Percentiles rank a stretch among this genome's conserved stretches.
Conservation (phyloP, 2,888 invertebrate species). For the Anoplius nigerrimus region DNA sequence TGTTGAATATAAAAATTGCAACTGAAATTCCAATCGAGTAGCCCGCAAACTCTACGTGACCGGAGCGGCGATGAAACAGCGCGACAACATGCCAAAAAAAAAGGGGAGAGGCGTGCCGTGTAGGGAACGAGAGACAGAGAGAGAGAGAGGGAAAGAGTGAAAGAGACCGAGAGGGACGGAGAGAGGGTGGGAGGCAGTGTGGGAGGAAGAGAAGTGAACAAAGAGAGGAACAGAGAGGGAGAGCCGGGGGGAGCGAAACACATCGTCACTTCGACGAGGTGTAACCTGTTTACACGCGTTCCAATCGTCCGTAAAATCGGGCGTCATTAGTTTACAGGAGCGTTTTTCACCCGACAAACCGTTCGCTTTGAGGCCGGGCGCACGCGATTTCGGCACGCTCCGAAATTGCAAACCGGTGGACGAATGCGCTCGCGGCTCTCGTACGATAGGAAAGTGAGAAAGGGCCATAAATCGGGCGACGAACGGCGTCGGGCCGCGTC, state of each 20-base stretch:
- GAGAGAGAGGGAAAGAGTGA: neutral
- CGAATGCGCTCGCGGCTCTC: no score
- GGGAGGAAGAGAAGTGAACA: no score
- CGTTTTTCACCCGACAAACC: slow-evolving; percentile 17
- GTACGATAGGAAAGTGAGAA: no score
- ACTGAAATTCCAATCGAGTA: slow-evolving; percentile 30
- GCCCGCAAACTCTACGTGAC: slow-evolving; percentile 34
- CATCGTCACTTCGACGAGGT: slow-evolving; percentile 38
- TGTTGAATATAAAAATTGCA: slow-evolving; percentile 31
- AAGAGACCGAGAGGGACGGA: slow-evolving; percentile 9
- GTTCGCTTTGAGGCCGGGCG: slow-evolving; percentile 29
- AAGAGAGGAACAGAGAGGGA: slow-evolving; percentile 7
- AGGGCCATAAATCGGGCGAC: no score
- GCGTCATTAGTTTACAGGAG: slow-evolving; percentile 47
- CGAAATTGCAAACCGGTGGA: no score
- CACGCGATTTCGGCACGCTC: slow-evolving; percentile 9
- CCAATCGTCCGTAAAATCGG: slow-evolving; percentile 43
- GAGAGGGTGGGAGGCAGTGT: no score
- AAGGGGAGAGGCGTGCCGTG: neutral
- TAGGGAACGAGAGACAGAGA: neutral
- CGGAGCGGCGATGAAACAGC: slow-evolving; percentile 10
- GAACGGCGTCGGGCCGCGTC: no score
- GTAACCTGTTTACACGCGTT: slow-evolving; percentile 44
- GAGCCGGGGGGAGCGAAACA: neutral
- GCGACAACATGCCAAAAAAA: slow-evolving; percentile 25